These are phyloP conservation scores for Rotaria sp. DNA, from an alignment of 2,888 invertebrate genomes.

Conservation along the genomic window DNA sequence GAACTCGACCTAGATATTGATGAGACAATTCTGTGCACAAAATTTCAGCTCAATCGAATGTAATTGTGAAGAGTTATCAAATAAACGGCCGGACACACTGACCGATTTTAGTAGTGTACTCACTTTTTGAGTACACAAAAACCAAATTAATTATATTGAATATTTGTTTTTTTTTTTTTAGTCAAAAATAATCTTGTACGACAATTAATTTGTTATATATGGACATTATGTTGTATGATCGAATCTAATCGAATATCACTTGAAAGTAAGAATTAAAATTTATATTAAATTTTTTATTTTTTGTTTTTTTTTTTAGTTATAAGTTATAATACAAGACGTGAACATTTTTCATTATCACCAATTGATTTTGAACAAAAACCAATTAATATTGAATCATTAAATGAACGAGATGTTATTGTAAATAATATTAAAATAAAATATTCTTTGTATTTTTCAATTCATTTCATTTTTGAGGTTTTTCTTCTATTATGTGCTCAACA, in stretches of 20 bases:
- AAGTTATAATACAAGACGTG: neutral
- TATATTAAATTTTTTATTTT: neutral
- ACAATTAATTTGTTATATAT: constrained; percentile 4
- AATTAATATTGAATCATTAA: neutral
- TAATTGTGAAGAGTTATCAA: no score
- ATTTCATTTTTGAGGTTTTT: neutral
- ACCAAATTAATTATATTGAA: neutral
- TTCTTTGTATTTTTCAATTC: no score
- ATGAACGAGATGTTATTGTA: neutral
- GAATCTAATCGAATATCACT: neutral
- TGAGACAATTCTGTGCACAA: no score
- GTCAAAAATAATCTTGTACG: neutral
- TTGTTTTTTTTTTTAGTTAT: neutral
- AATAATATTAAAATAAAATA: neutral
- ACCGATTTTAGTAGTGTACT: no score
- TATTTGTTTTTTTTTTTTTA: neutral
- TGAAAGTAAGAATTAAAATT: neutral
- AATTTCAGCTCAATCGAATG: no score
- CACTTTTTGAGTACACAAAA: no score
- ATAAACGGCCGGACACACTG: no score
- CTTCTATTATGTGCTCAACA: neutral
- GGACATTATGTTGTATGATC: constrained; percentile 22
- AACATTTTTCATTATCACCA: neutral
- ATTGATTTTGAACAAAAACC: constrained; percentile 17
- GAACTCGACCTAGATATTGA: no score